Conservation (phyloP, 2,797 vertebrate species). For the Erethizon dorsatum region DNA sequence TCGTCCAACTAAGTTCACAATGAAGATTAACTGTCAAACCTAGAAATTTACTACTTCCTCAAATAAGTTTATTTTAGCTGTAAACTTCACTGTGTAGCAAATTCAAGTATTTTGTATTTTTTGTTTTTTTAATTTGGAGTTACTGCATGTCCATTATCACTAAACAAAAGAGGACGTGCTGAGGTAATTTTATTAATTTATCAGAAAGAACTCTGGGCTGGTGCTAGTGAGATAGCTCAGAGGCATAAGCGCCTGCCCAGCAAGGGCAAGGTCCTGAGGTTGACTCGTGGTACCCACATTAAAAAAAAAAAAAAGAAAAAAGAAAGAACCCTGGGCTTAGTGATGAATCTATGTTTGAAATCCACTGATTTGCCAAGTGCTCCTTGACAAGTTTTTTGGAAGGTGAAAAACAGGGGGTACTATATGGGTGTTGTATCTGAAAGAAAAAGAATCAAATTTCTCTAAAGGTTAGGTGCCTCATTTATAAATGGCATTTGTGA, state of each 20-base stretch:
- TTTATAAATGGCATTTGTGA: conserved; percentile 34
- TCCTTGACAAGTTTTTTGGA: neutral
- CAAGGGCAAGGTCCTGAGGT: no score
- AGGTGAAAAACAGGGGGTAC: neutral
- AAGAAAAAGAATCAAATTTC: neutral
- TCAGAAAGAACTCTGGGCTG: neutral
- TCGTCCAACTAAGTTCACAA: neutral
- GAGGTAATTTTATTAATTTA: conserved; percentile 34
- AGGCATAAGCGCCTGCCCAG: no score
- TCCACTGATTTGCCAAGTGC: neutral
- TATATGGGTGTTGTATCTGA: neutral
- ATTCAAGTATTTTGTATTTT: neutral
- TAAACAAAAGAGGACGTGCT: neutral
- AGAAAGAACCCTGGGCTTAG: neutral
- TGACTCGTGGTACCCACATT: no score
- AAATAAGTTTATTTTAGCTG: neutral
- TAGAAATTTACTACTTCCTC: neutral
- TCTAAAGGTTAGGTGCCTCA: neutral
- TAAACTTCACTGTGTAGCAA: neutral
- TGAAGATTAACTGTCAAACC: neutral
- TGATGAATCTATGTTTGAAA: neutral
- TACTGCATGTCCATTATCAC: neutral
- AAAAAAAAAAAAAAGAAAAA: no score
- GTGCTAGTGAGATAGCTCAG: no score
- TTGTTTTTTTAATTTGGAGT: neutral